A percentile compares a stretch with the other conserved stretches of the same genome.
Conservation (phyloP, 1,140 invertebrate species). For the Drosophila elegans region DNA sequence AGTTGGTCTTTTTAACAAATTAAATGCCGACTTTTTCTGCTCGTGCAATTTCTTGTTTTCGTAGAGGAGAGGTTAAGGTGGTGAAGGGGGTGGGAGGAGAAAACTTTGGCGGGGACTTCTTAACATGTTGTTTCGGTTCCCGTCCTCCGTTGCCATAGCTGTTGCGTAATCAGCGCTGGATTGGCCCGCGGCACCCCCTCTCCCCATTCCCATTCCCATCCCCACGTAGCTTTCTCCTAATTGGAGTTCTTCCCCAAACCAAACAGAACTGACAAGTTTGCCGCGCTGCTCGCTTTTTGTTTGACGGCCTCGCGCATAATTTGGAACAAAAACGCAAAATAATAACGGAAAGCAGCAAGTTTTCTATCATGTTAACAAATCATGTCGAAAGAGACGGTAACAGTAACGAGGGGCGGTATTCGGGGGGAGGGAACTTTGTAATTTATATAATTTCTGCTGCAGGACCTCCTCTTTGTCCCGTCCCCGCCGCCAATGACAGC, state of each 20-base stretch:
- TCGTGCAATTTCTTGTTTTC: slow-evolving; percentile 28
- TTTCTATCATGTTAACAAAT: slow-evolving; percentile 84
- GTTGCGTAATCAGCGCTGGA: slow-evolving; percentile 45
- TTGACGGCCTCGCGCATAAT: slow-evolving; percentile 27
- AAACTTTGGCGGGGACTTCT: slow-evolving; percentile 45
- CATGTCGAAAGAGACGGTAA: slow-evolving; percentile 64
- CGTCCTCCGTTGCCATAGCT: slow-evolving; percentile 4
- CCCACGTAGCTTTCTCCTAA: slow-evolving; percentile 18
- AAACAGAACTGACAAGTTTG: slow-evolving; percentile 21
- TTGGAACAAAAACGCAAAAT: slow-evolving; percentile 32
- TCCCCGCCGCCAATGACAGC: slow-evolving; percentile 59
- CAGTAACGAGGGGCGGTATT: slow-evolving; percentile 1
- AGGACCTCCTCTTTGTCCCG: slow-evolving; percentile 23
- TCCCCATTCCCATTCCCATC: background rate
- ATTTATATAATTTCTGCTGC: slow-evolving; percentile 81
- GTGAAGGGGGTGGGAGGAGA: background rate
- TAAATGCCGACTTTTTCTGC: slow-evolving; percentile 70
- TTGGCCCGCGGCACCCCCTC: background rate
- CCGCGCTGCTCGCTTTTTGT: slow-evolving; percentile 1
- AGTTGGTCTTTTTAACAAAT: slow-evolving; percentile 80
- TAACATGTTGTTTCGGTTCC: slow-evolving; percentile 40
- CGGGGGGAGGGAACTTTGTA: slow-evolving; percentile 55
- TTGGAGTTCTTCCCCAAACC: slow-evolving; percentile 30
- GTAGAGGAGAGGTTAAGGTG: background rate
- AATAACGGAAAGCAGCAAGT: slow-evolving; percentile 54